These are phyloP conservation scores for Eupristina koningsbergeri DNA, from an alignment of 1,140 invertebrate genomes.

Conservation along the genomic window DNA sequence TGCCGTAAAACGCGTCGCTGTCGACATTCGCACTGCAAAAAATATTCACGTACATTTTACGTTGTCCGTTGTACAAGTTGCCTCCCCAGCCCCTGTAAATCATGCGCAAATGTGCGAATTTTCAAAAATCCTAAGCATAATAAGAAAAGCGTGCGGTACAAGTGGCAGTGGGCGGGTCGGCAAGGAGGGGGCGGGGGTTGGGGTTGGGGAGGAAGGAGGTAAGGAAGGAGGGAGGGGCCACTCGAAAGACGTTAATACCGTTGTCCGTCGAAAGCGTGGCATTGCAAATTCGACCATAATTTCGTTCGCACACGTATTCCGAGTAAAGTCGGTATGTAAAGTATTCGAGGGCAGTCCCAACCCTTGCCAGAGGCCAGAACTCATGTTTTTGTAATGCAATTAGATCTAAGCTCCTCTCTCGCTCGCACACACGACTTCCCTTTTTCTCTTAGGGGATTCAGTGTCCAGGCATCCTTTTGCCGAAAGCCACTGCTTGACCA, in stretches of 20 bases:
- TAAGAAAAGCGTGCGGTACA: conserved; percentile 20
- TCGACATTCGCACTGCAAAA: conserved; percentile 10
- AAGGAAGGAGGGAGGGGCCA: too few species aligned
- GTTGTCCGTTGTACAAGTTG: conserved; percentile 1
- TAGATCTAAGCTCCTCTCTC: conserved; percentile 55
- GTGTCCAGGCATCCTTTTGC: conserved; percentile 18
- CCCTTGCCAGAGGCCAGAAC: conserved; percentile 46
- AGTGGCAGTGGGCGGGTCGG: background rate
- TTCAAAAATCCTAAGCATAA: conserved; percentile 27
- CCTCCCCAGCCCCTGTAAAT: conserved; percentile 13
- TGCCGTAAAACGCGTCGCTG: background rate
- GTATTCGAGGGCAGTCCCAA: conserved; percentile 55
- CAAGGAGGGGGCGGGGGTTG: background rate
- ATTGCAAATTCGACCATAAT: conserved; percentile 46
- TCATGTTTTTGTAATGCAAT: conserved; percentile 70
- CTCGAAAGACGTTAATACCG: conserved; percentile 34
- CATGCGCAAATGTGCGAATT: conserved; percentile 24
- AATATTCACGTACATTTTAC: conserved; percentile 7
- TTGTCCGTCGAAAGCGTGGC: conserved; percentile 31
- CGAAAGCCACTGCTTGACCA: conserved; percentile 6
- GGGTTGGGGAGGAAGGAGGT: too few species aligned
- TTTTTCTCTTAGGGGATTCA: background rate
- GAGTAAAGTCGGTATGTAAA: conserved; percentile 52
- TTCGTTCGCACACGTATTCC: conserved; percentile 53
- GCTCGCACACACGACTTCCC: background rate